Evolutionary conservation across 2,113 vertebrate species (phyloP).

Genomic region (Vidua macroura): DNA sequence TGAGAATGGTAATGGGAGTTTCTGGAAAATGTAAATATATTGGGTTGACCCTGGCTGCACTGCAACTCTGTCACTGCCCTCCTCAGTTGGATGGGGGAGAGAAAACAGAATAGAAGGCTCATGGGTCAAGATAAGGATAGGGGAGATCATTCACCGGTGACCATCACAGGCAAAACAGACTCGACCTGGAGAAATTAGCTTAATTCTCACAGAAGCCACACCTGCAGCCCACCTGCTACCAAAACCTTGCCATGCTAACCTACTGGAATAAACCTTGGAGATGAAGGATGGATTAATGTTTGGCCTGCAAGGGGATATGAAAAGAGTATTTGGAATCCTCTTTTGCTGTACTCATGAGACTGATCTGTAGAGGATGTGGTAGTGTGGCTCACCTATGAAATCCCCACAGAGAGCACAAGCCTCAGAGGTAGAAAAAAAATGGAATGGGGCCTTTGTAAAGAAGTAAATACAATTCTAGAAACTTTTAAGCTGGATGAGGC

Average conservation of each 20-base stretch:
- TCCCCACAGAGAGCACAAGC: not conserved
- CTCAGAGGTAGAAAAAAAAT: not conserved
- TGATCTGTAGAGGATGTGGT: not conserved
- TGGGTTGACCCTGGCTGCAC: not conserved
- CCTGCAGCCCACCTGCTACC: not conserved
- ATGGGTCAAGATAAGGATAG: not conserved
- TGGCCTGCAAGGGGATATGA: not conserved
- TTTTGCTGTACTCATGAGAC: not conserved
- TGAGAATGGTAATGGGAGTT: not conserved
- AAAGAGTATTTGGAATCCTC: not conserved
- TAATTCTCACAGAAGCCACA: not conserved
- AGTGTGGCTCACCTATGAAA: not conserved
- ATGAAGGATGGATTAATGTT: not conserved
- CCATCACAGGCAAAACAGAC: not conserved
- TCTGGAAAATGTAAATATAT: not conserved
- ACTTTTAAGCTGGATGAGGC: not conserved
- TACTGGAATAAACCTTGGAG: not conserved
- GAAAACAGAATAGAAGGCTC: not conserved
- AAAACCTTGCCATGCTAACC: not conserved
- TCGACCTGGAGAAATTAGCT: rapidly evolving
- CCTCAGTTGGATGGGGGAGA: not conserved
- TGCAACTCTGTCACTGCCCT: not conserved
- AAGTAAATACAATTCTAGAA: not conserved
- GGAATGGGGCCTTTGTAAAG: not conserved
- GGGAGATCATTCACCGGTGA: not conserved